These are phyloP conservation scores for Aepyceros melampus DNA, from an alignment of 2,113 vertebrate species.

Conservation along the genomic window DNA sequence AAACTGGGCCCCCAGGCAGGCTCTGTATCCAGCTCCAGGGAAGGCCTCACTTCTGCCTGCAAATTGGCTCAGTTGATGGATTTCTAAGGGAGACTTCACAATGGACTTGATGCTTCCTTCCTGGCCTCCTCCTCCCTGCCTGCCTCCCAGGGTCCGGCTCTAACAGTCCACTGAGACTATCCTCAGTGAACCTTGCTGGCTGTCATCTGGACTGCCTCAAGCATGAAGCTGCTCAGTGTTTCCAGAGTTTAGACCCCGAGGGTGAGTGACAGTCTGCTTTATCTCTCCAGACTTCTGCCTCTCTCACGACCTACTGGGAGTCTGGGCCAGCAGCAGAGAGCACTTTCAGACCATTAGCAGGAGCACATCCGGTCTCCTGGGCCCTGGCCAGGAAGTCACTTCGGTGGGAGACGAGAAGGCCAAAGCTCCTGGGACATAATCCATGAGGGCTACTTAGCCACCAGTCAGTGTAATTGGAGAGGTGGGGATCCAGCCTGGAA, in stretches of 20 bases:
- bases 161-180: background rate
- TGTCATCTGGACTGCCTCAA: constrained; percentile 4
- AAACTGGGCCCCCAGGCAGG: background rate
- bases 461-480: background rate
- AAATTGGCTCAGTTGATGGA: background rate
- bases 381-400: background rate
- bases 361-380: background rate
- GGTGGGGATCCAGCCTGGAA: background rate
- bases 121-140: background rate
- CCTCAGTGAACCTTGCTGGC: background rate
- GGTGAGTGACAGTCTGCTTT: background rate
- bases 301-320: background rate
- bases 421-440: background rate
- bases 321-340: background rate
- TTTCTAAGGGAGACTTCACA: constrained; percentile 17
- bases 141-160: background rate
- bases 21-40: background rate
- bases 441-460: background rate
- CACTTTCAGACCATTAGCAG: background rate
- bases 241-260: background rate
- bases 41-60: background rate
- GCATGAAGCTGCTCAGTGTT: background rate
- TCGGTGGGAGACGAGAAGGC: background rate
- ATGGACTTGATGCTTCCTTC: background rate
- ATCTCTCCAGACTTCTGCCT: background rate